Base-by-base conservation (phyloP, 2,797 vertebrate genomes). In the Petrocephalus sullivani region DNA sequence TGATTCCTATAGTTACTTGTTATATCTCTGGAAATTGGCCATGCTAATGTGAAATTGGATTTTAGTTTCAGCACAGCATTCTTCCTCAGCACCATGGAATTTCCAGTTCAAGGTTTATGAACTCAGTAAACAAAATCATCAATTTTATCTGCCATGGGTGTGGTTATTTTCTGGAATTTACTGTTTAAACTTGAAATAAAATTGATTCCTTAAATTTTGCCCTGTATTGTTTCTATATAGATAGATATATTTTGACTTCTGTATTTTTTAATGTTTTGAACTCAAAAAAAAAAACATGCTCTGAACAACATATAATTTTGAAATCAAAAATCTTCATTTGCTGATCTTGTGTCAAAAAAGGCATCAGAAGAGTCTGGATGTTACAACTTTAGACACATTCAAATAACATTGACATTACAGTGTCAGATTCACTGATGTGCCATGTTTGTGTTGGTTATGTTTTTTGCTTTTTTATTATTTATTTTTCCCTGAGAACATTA, bases 321-420 rank as follows among this genome's bases (percentile, higher is more conserved):
- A 78, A 78, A 49, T 1, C 75, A 8, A 78, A 75, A 78, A 14
- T 16, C 5, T 75, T 78, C 71, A 46, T 6, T 78, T 6, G 16
- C 37, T 78, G 16, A 37, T 75, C 1, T 37, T 41, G 71, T 78
- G 37, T 46, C 37, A 46, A 78, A 78, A 41, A 41, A 46, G 37
- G 37, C 75, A 78, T 49, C n/a, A 12, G 8, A 78, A 37, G 16
- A 0, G 6, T 46, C 16, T 78, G 71, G 0, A 46, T n/a, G 6
- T 41, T 49, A 78, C 5, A 78, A 49, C 41, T 19, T 78, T 46
- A 4, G 41, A 46, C 7, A 19, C 75, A 49, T n/a, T 57, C 10
- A 83, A 53, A 83, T 51, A 56, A 10, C 28, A 64, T 19, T 85
- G 82, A 16, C 10, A 58, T 86, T 88, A 64, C 82, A 84, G 51